Evolutionary conservation across 2,888 invertebrate genomes (phyloP).

Genomic region (Byasa hedistus): DNA sequence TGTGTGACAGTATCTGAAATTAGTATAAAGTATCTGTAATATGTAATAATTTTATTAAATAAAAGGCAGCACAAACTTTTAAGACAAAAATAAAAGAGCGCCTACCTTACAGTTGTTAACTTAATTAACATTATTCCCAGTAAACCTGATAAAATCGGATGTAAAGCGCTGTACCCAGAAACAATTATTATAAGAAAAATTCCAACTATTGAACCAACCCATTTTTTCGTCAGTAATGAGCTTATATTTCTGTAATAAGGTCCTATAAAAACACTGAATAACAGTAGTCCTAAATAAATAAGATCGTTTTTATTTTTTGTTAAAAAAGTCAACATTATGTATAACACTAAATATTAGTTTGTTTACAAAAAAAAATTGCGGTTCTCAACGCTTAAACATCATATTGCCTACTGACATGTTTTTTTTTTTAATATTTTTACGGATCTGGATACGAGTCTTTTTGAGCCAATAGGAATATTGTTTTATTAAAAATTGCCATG

Average conservation of each 20-base stretch:
- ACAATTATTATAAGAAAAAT: constrained; percentile 60
- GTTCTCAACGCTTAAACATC: no score
- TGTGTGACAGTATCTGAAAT: constrained; percentile 87
- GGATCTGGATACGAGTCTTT: no score
- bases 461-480: no score
- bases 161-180: constrained; percentile 63
- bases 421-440: no score
- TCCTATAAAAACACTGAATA: constrained; percentile 85
- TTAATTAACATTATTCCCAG: constrained; percentile 66
- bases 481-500: no score
- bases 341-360: not conserved
- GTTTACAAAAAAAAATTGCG: not conserved
- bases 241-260: constrained; percentile 80
- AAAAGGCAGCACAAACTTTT: not conserved
- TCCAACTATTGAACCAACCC: constrained; percentile 73
- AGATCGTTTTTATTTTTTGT: constrained; percentile 86
- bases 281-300: constrained; percentile 84
- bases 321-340: constrained; percentile 58
- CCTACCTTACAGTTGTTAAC: constrained; percentile 58
- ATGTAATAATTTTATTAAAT: constrained; percentile 1
- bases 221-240: constrained; percentile 69
- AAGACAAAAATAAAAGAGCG: constrained; percentile 7
- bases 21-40: constrained; percentile 26
- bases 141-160: constrained; percentile 62
- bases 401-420: no score